Base-by-base conservation (phyloP, 2,797 vertebrate genomes). In the Gallirallus australis region DNA sequence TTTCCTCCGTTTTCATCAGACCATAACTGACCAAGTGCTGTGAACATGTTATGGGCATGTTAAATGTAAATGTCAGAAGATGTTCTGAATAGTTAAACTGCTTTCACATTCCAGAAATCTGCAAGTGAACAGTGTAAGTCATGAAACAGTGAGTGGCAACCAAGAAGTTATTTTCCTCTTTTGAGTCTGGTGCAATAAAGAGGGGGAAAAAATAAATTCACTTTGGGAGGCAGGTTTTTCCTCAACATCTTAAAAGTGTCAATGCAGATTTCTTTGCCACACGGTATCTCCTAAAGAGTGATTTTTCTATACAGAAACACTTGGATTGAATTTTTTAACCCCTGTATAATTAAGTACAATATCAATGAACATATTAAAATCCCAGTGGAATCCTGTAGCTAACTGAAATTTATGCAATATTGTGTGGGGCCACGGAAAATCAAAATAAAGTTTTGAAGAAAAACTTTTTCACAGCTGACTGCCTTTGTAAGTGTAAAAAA, bases 381-480 rank as follows among this genome's bases (percentile, higher is more conserved):
- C 60, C 28, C 37, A 63, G 28, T 85, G 9, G 48, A 94, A 60
- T 93, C 57, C 66, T 95, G 21, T 91, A 80, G 86, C 68, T 94
- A 88, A 87, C 18, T 45, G 42, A 66, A 69, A 78, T 90, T 97
- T 95, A 30, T 72, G 48, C 78, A 86, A 16, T 78, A 84, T 50
- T 70, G 80, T 64, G 56, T 81, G 73, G 70, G 95, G 54, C 90
- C 91, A 83, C 47, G 95, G 95, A 89, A 91, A 96, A 96, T 96
- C 48, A 71, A 86, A 96, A 85, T 56, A 85, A 83, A 93, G 28
- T 94, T 96, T 89, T 91, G 52, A 95, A 93, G 89, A 95, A 92
- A 94, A 93, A 79, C n/a, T 25, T 96, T 45, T 94, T 97, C 71
- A 86, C n/a, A 45, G 53, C 70, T 77, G 35, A 42, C 61, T 95